These are phyloP conservation scores for Cordilura impudica DNA, from an alignment of 2,888 invertebrate species.

Conservation along the genomic window DNA sequence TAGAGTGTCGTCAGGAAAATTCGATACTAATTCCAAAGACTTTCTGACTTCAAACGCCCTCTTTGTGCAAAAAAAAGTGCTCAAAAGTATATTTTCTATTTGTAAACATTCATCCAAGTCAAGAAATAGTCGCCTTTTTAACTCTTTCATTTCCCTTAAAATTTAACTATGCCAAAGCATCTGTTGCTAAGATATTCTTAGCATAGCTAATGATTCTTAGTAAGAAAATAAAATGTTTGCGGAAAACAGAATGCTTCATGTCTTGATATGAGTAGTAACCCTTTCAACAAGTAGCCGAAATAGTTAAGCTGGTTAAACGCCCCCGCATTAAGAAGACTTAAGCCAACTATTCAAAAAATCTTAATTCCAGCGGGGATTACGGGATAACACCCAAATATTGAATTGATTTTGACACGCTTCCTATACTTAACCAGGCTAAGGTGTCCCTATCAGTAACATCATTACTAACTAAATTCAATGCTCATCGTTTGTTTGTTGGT, in stretches of 20 bases:
- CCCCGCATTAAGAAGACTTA: constrained; percentile 34
- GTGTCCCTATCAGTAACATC: constrained; percentile 8
- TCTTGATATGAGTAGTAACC: constrained; percentile 39
- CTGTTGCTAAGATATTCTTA: constrained; percentile 30
- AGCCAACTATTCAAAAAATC: constrained; percentile 11
- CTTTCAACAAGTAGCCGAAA: constrained; percentile 59
- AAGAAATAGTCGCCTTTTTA: constrained; percentile 1
- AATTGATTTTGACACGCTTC: constrained; percentile 49
- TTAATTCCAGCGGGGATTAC: constrained; percentile 42
- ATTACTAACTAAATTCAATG: constrained; percentile 18
- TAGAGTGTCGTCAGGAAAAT: background rate
- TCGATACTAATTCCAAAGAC: constrained; percentile 20
- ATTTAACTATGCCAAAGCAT: background rate
- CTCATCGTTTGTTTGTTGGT: constrained; percentile 26
- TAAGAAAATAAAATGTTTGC: constrained; percentile 2
- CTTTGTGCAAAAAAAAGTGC: background rate
- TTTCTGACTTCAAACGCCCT: constrained; percentile 54
- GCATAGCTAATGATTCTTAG: constrained; percentile 41
- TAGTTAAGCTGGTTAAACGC: constrained; percentile 59
- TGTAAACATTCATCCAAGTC: constrained; percentile 30
- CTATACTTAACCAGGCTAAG: background rate
- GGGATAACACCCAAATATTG: constrained; percentile 22
- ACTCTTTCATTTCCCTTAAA: constrained; percentile 11
- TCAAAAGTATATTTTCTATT: constrained; percentile 22
- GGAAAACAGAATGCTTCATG: background rate